These are phyloP conservation scores for Melanerpes formicivorus DNA, from an alignment of 2,113 vertebrate genomes.

Conservation along the genomic window DNA sequence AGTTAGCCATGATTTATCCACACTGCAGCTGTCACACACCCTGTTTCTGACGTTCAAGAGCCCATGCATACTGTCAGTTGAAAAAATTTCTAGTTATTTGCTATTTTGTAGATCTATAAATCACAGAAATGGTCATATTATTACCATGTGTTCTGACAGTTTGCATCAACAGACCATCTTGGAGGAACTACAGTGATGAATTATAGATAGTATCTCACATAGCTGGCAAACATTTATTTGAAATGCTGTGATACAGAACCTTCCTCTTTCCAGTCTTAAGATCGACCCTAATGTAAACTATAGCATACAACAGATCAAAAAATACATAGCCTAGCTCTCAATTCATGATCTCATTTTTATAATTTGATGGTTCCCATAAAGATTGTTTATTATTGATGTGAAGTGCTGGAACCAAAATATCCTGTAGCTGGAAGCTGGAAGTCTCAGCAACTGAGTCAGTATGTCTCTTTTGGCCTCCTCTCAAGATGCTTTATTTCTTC, in stretches of 20 bases:
- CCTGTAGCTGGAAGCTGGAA: slow-evolving; percentile 14
- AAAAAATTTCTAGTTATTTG: slow-evolving; percentile 69
- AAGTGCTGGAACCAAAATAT: slow-evolving; percentile 63
- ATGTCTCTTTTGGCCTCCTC: slow-evolving; percentile 42
- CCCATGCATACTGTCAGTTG: slow-evolving; percentile 14
- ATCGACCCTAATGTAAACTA: slow-evolving; percentile 49
- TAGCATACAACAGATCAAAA: slow-evolving; percentile 32
- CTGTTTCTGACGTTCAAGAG: slow-evolving; percentile 34
- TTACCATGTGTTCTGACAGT: slow-evolving; percentile 56
- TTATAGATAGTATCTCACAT: slow-evolving; percentile 60
- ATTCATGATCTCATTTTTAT: slow-evolving; percentile 54
- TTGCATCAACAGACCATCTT: slow-evolving; percentile 67
- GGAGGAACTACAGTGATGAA: slow-evolving; percentile 54
- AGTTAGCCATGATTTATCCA: slow-evolving; percentile 32
- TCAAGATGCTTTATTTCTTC: slow-evolving; percentile 52
- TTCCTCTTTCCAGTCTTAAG: background rate
- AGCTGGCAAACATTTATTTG: slow-evolving; percentile 64
- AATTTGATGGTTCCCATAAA: slow-evolving; percentile 44
- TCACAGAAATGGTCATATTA: slow-evolving; percentile 69
- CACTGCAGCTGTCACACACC: slow-evolving; percentile 18
- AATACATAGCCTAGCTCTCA: slow-evolving; percentile 34
- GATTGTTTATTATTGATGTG: slow-evolving; percentile 62
- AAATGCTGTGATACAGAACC: slow-evolving; percentile 34
- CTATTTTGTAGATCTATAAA: slow-evolving; percentile 67
- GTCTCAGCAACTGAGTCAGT: slow-evolving; percentile 38